Evolutionary conservation across 2,113 vertebrate species (phyloP), one percentile per base, ranked within the genome.

Genomic region (Astur gentilis): DNA sequence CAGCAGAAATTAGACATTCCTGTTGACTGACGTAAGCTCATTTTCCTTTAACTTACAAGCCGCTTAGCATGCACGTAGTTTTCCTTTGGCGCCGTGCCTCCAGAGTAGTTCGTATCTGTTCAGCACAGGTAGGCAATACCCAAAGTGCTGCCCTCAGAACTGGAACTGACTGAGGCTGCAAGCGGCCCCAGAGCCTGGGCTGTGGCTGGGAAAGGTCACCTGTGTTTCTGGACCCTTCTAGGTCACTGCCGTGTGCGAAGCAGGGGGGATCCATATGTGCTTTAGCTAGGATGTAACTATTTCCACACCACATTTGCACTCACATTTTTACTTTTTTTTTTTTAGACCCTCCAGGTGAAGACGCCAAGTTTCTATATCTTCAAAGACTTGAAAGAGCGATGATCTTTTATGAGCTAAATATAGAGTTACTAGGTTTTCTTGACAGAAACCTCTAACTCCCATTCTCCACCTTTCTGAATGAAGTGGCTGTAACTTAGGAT

Each of bases 61-160:
- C 55, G 22, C 34, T 85, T 22, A 47, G 26, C 45, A 22, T 0
- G 0, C 0, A 0, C 0, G 0, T 5, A 40, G 34, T 29, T 61
- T 73, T 69, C 44, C 60, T 40, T 34, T 6, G 6, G 55, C 0
- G 0, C 10, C 0, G 1, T 45, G n/a, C 21, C 38, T 65, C 54
- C 1, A 3, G 32, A 47, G 36, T 36, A 32, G 11, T 8, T 14
- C 9, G 11, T 36, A 16, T 60, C n/a, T 69, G 32, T 15, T 40
- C n/a, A 7, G 25, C 38, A 6, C 0, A 0, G 14, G 14, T 12
- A 38, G 23, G 60, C 38, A 55, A 36, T 10, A 38, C 9, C 18
- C 54, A 55, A n/a, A 69, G 3, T 55, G 29, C 22, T 49, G 27
- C 31, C n/a, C 52, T 67, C 22, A 52, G 38, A 42, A 25, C 27